phyloP scores from a whole-genome alignment of 2,113 vertebrate genomes.

The Peromyscus maniculatus region DNA sequence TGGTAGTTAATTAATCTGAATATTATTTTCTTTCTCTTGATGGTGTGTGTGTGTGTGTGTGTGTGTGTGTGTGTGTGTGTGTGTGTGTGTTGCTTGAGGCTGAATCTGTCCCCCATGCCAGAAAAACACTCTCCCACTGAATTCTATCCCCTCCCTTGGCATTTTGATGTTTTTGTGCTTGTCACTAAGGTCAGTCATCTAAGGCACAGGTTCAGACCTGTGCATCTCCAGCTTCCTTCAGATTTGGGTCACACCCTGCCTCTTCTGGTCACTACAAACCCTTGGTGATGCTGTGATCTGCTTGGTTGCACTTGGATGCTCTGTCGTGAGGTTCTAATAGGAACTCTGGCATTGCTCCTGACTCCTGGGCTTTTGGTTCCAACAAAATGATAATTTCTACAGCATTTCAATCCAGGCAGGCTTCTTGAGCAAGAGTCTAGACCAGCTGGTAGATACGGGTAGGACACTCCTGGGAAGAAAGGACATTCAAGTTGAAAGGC shows the following conservation, averaged over 20 bases:
- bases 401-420: not conserved
- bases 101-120: not conserved
- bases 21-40: not conserved
- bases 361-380: not conserved
- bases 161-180: not conserved
- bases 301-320: fast-evolving
- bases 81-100: not conserved
- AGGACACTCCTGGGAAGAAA: not conserved
- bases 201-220: not conserved
- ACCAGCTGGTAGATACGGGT: not conserved
- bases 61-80: not conserved
- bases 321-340: not conserved
- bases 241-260: not conserved
- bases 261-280: not conserved
- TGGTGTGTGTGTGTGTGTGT: not conserved
- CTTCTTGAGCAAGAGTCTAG: not conserved
- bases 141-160: not conserved
- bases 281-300: not conserved
- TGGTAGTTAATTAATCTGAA: not conserved
- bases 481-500: not conserved
- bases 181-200: not conserved
- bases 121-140: not conserved
- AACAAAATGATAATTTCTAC: not conserved
- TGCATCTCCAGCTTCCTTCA: not conserved
- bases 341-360: not conserved